Evolutionary conservation across 2,113 vertebrate genomes (phyloP).

Genomic region (Cyanistes caeruleus): DNA sequence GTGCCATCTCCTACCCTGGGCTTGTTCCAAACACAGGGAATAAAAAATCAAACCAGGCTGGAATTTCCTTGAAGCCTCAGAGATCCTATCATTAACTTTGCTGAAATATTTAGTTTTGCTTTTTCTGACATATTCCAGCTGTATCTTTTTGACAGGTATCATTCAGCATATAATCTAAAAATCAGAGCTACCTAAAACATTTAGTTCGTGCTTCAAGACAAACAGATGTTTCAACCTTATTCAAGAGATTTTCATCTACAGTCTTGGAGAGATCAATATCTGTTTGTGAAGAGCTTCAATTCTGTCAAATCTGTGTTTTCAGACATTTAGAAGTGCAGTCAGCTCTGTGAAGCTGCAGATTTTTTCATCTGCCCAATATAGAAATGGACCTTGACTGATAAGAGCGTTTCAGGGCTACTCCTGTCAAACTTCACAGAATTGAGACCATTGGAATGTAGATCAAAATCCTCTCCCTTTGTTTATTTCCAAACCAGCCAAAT

Average conservation of each 20-base stretch:
- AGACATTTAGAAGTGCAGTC: neutral
- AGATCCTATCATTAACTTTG: neutral
- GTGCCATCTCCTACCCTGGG: neutral
- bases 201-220: neutral
- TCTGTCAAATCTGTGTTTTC: neutral
- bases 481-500: neutral
- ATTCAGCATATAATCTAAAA: neutral
- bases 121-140: neutral
- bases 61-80: neutral
- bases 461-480: neutral
- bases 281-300: neutral
- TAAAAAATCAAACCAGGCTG: neutral
- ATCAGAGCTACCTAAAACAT: neutral
- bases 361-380: constrained; percentile 7
- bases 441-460: neutral
- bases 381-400: constrained; percentile 1
- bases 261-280: neutral
- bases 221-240: neutral
- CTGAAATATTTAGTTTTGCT: neutral
- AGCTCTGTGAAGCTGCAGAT: neutral
- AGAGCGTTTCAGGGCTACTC: neutral
- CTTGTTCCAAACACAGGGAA: neutral
- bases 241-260: neutral
- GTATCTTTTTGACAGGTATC: neutral
- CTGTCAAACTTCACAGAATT: neutral